Conservation (phyloP, 2,888 invertebrate genomes). For the Campoplex capitator region DNA sequence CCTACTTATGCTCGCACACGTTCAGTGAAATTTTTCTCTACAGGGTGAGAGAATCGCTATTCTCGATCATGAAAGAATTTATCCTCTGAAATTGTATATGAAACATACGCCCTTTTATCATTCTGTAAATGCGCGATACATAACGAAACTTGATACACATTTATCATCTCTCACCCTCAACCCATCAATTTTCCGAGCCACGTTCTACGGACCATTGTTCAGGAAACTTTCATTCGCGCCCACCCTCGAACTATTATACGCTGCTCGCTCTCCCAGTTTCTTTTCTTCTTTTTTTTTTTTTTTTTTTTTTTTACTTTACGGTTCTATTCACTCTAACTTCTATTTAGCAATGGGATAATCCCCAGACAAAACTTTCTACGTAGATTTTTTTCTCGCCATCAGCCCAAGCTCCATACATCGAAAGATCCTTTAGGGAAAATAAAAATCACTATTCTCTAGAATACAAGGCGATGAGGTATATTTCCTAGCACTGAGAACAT, state of each 20-base stretch:
- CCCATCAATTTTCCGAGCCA: conserved; percentile 41
- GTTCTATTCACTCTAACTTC: conserved; percentile 14
- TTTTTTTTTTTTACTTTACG: conserved; percentile 23
- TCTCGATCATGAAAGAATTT: neutral
- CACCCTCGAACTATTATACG: conserved; percentile 20
- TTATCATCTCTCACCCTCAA: conserved; percentile 25
- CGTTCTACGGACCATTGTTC: conserved; percentile 43
- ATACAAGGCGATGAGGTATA: too few relatives aligned
- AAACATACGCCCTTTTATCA: neutral
- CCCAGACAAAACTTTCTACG: conserved; percentile 2
- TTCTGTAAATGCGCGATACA: neutral
- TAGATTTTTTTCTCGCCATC: neutral
- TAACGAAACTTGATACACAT: conserved; percentile 30
- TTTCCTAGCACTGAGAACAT: neutral
- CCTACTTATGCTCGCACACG: conserved; percentile 59
- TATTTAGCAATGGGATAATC: conserved; percentile 46
- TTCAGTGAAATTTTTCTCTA: conserved; percentile 21
- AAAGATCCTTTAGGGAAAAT: neutral
- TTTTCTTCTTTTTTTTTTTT: neutral
- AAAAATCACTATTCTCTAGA: neutral
- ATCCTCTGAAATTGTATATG: neutral
- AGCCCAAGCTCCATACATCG: neutral
- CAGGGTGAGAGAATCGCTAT: neutral
- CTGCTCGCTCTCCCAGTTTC: conserved; percentile 21
- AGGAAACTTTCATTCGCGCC: conserved; percentile 9